These are phyloP conservation scores for Kradibia gibbosae DNA, from an alignment of 1,140 invertebrate genomes.

Conservation along the genomic window DNA sequence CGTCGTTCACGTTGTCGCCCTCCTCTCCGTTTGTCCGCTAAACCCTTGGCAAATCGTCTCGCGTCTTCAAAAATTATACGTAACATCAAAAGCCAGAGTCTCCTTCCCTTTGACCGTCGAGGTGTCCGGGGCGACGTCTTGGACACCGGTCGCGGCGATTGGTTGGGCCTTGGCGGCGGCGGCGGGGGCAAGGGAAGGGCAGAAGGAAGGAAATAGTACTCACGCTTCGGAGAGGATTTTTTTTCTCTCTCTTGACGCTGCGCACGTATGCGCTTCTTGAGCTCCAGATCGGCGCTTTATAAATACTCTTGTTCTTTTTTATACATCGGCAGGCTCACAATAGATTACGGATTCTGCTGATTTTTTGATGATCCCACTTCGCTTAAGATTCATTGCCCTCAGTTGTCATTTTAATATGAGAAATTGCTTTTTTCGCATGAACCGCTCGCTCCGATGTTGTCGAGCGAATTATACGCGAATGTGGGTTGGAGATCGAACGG, in stretches of 20 bases:
- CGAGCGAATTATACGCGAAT: background rate
- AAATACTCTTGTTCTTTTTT: background rate
- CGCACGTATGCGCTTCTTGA: background rate
- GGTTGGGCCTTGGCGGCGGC: no score
- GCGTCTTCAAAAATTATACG: no score
- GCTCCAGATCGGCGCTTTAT: background rate
- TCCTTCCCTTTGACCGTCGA: no score
- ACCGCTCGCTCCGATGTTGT: background rate
- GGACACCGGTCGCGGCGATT: no score
- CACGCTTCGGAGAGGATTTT: background rate
- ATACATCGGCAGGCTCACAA: background rate
- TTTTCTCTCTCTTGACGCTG: background rate
- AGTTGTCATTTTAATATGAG: conserved; percentile 18
- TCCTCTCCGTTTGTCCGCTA: background rate
- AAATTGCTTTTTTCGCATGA: conserved; percentile 13
- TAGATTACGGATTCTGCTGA: background rate
- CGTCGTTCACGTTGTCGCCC: conserved; percentile 20
- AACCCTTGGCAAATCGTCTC: background rate
- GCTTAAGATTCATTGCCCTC: background rate
- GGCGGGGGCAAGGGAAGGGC: background rate
- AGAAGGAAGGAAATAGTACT: no score
- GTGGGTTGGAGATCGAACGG: background rate
- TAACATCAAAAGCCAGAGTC: no score
- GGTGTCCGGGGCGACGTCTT: no score
- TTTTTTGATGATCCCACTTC: conserved; percentile 3